Evolutionary conservation across 1,140 invertebrate species (phyloP).

Genomic region (Caenorhabditis inopinata): DNA sequence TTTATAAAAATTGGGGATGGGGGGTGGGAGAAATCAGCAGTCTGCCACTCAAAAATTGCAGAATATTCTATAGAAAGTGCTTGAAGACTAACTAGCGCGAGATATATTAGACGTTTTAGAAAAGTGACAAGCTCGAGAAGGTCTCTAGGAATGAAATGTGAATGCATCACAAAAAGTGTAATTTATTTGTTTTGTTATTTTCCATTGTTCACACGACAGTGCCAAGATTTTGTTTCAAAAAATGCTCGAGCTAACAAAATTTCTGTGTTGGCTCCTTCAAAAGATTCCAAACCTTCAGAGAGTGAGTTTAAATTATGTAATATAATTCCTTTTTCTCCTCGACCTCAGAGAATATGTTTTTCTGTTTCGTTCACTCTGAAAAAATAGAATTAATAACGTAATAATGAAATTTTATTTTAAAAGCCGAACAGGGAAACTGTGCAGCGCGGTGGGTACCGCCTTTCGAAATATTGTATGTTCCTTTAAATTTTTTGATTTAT

Average conservation of each 20-base stretch:
- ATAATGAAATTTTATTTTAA: not conserved
- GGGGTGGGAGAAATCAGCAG: no score
- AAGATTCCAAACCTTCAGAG: not conserved
- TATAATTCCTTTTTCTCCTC: no score
- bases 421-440: no score
- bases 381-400: no score
- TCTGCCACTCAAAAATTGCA: not conserved
- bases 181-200: not conserved
- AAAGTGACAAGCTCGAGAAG: not conserved
- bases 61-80: not conserved
- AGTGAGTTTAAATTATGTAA: no score
- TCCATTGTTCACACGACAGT: not conserved
- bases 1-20: no score
- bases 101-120: constrained; percentile 14
- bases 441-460: no score
- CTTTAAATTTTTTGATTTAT: no score
- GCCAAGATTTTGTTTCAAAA: not conserved
- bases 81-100: not conserved
- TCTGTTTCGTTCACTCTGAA: no score
- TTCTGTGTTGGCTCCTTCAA: not conserved
- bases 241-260: not conserved
- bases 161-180: not conserved
- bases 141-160: not conserved
- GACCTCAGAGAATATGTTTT: no score
- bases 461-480: no score